phyloP scores from a whole-genome alignment of 2,888 invertebrate species.

The Cataglyphis cursor region DNA sequence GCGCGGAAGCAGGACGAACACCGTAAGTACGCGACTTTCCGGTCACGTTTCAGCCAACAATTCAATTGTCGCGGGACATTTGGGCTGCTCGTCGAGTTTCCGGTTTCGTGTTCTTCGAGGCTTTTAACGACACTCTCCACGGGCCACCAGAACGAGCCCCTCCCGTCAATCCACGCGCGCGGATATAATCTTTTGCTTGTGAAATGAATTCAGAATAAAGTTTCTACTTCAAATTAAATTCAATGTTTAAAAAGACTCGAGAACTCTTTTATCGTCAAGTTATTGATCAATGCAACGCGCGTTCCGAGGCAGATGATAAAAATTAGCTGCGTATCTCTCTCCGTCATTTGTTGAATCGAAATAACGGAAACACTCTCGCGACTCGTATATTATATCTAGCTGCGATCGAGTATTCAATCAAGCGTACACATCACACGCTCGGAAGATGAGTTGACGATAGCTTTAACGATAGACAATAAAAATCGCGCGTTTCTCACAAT shows the following conservation, averaged over 20 bases:
- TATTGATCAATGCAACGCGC: background rate
- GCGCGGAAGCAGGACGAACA: conserved; percentile 35
- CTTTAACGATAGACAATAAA: conserved; percentile 49
- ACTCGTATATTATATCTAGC: background rate
- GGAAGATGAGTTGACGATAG: conserved; percentile 35
- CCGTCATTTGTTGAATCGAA: background rate
- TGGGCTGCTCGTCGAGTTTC: conserved; percentile 79
- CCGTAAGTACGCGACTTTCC: conserved; percentile 75
- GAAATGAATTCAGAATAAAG: background rate
- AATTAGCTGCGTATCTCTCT: background rate
- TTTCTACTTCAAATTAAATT: background rate
- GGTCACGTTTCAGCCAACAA: conserved; percentile 83
- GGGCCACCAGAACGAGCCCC: conserved; percentile 25
- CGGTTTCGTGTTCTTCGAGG: conserved; percentile 73
- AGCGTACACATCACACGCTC: conserved; percentile 16
- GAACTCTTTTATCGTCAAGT: background rate
- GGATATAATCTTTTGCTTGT: conserved; percentile 14
- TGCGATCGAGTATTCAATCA: conserved; percentile 39
- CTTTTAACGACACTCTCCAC: conserved; percentile 63
- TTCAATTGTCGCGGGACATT: conserved; percentile 83
- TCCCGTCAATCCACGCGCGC: background rate
- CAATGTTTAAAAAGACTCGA: background rate
- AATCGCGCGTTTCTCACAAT: conserved; percentile 32
- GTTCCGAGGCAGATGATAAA: background rate
- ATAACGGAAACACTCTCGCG: background rate